Base-by-base conservation (phyloP, 2,797 vertebrate genomes). In the Hydrocynus forskahlii region DNA sequence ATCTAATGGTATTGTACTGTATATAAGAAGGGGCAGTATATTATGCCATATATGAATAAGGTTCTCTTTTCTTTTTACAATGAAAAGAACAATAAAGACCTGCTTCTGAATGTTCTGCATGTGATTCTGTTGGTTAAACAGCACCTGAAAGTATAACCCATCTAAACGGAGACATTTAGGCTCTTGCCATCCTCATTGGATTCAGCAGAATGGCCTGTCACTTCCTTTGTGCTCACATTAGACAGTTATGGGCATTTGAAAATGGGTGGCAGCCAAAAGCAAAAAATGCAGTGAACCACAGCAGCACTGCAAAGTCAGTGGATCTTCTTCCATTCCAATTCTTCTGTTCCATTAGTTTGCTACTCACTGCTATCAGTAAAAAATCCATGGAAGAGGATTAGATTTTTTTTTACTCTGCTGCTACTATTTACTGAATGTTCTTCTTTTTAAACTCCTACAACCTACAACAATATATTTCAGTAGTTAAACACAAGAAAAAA, bases 1-100 rank as follows among this genome's bases (percentile, higher is more conserved):
- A 89, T 84, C 84, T 92, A 86, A 89, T 88, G 86, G 81, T 88
- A 84, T 89, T 88, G 86, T 62, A 80, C 86, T 91, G 92, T 89
- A 91, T 87, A 88, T 74, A 91, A 90, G 87, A 93, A 89, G 80
- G 87, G 73, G 64, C 86, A 88, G 87, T 90, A 91, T 90, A 91
- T 75, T 88, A 90, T 92, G 89, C 83, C 83, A 74, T 83, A 89
- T 84, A 93, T 94, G 91, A 92, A 93, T 84, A 91, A 90, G 87
- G 7, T 67, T 89, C 72, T 89, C 75, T 88, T 90, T 91, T 91
- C 87, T 72, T 91, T 93, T 94, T 89, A 62, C 90, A 93, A 93
- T 92, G 92, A 94, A 94, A 91, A 7, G 55, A 60, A 82, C 80
- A 69, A 72, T 73, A 79, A 87, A 92, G 91, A 87, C 78, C 75